phyloP scores from a whole-genome alignment of 2,113 vertebrate species.

The Odontesthes bonariensis region DNA sequence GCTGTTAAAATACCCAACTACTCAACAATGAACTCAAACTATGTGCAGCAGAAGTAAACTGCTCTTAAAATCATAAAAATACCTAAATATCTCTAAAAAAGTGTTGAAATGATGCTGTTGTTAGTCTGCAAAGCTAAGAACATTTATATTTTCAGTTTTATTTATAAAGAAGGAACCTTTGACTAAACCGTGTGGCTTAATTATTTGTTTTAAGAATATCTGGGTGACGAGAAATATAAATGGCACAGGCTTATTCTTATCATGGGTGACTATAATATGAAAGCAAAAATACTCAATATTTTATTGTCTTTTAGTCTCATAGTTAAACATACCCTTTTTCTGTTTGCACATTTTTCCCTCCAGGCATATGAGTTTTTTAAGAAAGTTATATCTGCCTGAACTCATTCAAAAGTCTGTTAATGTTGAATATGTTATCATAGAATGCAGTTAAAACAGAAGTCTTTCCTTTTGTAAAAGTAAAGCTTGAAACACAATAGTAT shows the following conservation, averaged over 20 bases:
- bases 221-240: neutral
- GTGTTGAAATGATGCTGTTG: neutral
- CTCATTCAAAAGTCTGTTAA: neutral
- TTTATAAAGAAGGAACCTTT: no score
- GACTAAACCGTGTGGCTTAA: no score
- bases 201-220: no score
- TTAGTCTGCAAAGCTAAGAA: neutral
- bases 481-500: neutral
- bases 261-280: neutral
- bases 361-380: neutral
- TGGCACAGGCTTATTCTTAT: neutral
- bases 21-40: no score
- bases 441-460: no score
- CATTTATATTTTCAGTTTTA: neutral
- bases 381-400: neutral
- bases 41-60: no score
- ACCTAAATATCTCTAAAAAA: no score
- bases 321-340: neutral
- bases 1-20: no score
- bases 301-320: neutral
- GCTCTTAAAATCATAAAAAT: no score
- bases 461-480: no score
- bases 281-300: neutral
- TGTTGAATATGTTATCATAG: no score
- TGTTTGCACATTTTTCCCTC: neutral